These are phyloP conservation scores for Scelioninae gen. 2 DNA, from an alignment of 2,888 invertebrate genomes.

Conservation along the genomic window DNA sequence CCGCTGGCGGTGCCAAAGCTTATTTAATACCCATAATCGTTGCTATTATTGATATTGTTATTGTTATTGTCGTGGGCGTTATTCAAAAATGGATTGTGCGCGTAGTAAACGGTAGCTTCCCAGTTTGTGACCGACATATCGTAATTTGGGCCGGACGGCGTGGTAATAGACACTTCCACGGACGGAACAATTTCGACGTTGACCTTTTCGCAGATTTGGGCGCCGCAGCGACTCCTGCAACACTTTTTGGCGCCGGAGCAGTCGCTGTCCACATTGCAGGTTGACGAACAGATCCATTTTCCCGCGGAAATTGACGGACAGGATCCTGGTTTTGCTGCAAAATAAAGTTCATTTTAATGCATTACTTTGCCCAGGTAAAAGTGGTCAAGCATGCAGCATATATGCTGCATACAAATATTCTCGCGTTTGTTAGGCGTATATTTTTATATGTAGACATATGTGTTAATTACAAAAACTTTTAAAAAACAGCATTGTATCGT, in stretches of 20 bases:
- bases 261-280: conserved; percentile 78
- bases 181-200: conserved; percentile 53
- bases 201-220: conserved; percentile 75
- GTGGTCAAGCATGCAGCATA: too few relatives aligned
- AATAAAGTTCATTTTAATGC: neutral
- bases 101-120: conserved; percentile 52
- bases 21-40: too few relatives aligned
- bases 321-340: conserved; percentile 76
- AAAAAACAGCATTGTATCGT: too few relatives aligned
- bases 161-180: conserved; percentile 42
- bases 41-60: neutral
- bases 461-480: too few relatives aligned
- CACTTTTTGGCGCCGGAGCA: conserved; percentile 77
- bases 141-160: neutral
- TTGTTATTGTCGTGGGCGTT: neutral
- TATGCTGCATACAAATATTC: too few relatives aligned
- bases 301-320: conserved; percentile 77
- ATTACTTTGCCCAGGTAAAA: too few relatives aligned
- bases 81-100: conserved; percentile 72
- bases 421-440: too few relatives aligned
- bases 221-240: conserved; percentile 79
- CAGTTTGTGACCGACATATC: conserved; percentile 5
- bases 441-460: too few relatives aligned
- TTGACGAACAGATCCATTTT: conserved; percentile 78
- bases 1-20: too few relatives aligned